These are phyloP conservation scores for Andrena chrysosceles DNA, from an alignment of 2,888 invertebrate genomes.

Conservation along the genomic window DNA sequence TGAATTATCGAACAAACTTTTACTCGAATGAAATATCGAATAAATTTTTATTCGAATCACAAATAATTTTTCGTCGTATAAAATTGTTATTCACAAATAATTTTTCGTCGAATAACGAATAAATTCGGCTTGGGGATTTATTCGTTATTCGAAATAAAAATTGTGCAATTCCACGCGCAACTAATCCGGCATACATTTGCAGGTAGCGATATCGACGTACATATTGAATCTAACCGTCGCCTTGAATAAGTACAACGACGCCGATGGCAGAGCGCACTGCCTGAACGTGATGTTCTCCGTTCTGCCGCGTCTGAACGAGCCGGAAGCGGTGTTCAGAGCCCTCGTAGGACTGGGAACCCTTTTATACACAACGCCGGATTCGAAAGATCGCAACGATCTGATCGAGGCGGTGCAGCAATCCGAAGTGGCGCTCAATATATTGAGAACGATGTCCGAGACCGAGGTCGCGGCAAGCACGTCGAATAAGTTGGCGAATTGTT, in stretches of 20 bases:
- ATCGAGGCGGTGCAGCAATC: constrained; percentile 76
- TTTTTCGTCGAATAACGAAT: too few species aligned
- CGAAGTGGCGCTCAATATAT: constrained; percentile 72
- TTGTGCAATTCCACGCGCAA: neutral
- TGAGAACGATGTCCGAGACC: constrained; percentile 76
- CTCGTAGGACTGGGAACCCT: constrained; percentile 93
- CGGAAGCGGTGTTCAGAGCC: constrained; percentile 91
- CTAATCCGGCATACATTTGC: constrained; percentile 76
- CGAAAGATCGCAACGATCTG: constrained; percentile 72
- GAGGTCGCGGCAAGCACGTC: constrained; percentile 59
- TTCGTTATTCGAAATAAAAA: too few species aligned
- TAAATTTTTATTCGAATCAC: too few species aligned
- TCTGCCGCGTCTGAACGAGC: constrained; percentile 87
- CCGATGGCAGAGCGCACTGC: constrained; percentile 85
- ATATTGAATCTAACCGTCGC: constrained; percentile 91
- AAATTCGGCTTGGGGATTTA: too few species aligned
- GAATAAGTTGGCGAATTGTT: constrained; percentile 79
- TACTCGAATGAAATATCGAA: too few species aligned
- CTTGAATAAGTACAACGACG: constrained; percentile 86
- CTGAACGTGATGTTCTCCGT: constrained; percentile 87
- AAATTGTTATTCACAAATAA: too few species aligned
- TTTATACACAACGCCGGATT: constrained; percentile 85
- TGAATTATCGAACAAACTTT: too few species aligned
- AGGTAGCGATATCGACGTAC: constrained; percentile 91
- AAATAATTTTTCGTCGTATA: too few species aligned